Percentiles rank a stretch among this genome's conserved stretches.
Evolutionary conservation across 2,797 vertebrate species (phyloP).

Genomic region (Diceros bicornis): DNA sequence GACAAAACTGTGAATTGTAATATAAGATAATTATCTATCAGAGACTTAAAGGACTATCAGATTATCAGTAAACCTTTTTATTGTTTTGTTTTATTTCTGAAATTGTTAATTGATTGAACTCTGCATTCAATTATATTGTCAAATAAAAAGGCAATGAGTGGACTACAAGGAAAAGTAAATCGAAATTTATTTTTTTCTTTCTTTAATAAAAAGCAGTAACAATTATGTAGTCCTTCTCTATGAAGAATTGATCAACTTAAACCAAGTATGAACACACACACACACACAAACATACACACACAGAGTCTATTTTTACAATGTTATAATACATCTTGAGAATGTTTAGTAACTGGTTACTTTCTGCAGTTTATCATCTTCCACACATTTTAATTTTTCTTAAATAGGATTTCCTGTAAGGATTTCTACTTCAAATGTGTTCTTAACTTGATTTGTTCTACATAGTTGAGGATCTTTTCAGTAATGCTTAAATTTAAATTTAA

Average conservation of each 20-base stretch:
- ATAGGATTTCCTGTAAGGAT: not conserved
- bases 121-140: not conserved
- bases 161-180: slow-evolving; percentile 43
- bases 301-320: not conserved
- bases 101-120: not conserved
- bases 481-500: not conserved
- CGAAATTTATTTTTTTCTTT: not conserved
- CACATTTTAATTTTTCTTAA: not conserved
- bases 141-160: slow-evolving; percentile 53
- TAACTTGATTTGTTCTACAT: not conserved
- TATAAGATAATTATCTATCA: not conserved
- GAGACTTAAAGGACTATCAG: not conserved
- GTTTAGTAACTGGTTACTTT: not conserved
- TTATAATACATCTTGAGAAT: not conserved
- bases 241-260: not conserved
- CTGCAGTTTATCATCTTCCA: not conserved
- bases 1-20: slow-evolving; percentile 45
- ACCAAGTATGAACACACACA: not conserved
- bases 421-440: slow-evolving; percentile 1
- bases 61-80: slow-evolving; percentile 61
- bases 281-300: not conserved
- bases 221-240: not conserved
- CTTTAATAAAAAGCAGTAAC: slow-evolving; percentile 40
- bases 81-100: slow-evolving; percentile 36
- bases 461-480: not conserved